Percentiles rank a stretch among this genome's conserved stretches.
These are phyloP conservation scores for Eclectus roratus DNA, from an alignment of 2,113 vertebrate species.

Conservation along the genomic window DNA sequence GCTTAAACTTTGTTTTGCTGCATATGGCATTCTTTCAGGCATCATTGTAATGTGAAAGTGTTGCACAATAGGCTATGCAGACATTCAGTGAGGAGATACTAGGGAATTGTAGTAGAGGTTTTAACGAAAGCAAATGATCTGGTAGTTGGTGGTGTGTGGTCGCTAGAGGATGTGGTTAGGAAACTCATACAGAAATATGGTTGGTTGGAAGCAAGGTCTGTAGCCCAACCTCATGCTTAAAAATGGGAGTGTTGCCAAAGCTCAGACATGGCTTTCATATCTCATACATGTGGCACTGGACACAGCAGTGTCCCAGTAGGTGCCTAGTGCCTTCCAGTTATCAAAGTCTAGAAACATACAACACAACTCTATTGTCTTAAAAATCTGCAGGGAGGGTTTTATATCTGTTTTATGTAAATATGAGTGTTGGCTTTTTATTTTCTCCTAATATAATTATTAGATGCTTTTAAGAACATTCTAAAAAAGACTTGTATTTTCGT, in stretches of 20 bases:
- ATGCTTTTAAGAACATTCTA: background rate
- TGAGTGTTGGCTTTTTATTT: background rate
- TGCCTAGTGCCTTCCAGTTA: background rate
- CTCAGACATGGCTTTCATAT: background rate
- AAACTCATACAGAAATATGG: background rate
- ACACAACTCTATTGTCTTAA: background rate
- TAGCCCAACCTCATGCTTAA: background rate
- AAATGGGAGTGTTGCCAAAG: background rate
- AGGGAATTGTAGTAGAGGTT: background rate
- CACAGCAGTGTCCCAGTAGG: background rate
- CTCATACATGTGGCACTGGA: background rate
- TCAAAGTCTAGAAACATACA: background rate
- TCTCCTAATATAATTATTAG: background rate
- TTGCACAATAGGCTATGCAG: background rate
- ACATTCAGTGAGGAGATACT: background rate
- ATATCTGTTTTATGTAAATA: background rate
- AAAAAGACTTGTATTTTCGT: background rate
- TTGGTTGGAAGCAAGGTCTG: background rate
- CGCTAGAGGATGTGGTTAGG: background rate
- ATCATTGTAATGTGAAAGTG: background rate
- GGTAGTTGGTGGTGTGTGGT: background rate
- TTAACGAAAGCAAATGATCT: background rate
- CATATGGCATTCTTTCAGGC: background rate
- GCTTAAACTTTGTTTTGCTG: background rate
- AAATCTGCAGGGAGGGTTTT: background rate